Conservation (phyloP, 2,888 invertebrate genomes). For the Aleiodes testaceus region DNA sequence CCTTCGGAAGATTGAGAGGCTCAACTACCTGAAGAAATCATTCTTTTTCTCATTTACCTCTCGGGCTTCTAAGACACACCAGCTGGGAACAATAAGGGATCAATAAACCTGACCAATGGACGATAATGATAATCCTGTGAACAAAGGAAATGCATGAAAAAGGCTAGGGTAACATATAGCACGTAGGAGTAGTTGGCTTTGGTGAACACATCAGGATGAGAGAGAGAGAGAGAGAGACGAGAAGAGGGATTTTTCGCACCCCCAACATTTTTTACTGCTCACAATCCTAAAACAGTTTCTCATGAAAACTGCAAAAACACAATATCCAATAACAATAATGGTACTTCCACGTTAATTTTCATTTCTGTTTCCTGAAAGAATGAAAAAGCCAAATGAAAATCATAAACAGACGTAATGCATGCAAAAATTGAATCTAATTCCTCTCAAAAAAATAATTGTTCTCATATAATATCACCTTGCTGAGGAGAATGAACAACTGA, state of each 20-base stretch:
- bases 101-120: constrained; percentile 58
- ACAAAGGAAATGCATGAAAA: constrained; percentile 70
- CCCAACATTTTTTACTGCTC: background rate
- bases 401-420: too few species aligned
- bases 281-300: background rate
- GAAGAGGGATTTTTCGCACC: constrained; percentile 35
- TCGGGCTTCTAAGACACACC: too few species aligned
- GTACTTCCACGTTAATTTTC: too few species aligned
- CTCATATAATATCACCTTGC: constrained; percentile 9
- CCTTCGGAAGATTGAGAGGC: too few species aligned
- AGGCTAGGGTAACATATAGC: constrained; percentile 61
- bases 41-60: too few species aligned
- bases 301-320: background rate
- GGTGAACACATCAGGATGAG: constrained; percentile 54
- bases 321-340: too few species aligned
- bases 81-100: constrained; percentile 15
- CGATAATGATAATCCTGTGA: constrained; percentile 67
- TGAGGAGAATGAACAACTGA: constrained; percentile 29
- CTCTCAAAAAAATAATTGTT: too few species aligned
- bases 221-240: constrained; percentile 11
- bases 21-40: background rate
- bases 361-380: too few species aligned
- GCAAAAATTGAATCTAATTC: too few species aligned
- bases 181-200: constrained; percentile 59
- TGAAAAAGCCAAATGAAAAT: too few species aligned